Evolutionary conservation across 2,797 vertebrate genomes (phyloP).

Genomic region (Cuniculus paca): DNA sequence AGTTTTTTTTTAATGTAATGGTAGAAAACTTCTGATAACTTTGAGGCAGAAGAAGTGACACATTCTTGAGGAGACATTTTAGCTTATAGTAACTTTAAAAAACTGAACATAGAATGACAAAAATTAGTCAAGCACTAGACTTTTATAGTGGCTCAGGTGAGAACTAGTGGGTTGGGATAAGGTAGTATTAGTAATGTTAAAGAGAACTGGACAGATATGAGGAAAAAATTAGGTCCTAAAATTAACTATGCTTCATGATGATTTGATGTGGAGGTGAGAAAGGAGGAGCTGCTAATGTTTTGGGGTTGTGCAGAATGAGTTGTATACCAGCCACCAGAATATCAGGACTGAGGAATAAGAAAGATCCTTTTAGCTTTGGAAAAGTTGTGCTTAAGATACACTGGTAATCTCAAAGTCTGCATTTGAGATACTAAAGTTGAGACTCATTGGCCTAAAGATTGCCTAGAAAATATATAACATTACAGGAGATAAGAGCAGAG

Average conservation of each 20-base stretch:
- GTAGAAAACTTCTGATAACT: neutral
- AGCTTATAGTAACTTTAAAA: neutral
- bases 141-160: neutral
- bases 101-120: neutral
- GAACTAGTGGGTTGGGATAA: neutral
- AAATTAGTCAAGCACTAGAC: neutral
- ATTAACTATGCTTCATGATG: neutral
- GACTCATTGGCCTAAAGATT: neutral
- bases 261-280: neutral
- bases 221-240: neutral
- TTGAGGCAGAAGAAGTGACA: neutral
- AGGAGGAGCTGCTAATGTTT: neutral
- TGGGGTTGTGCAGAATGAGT: neutral
- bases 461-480: neutral
- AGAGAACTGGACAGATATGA: neutral
- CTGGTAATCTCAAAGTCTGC: neutral
- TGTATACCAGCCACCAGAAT: neutral
- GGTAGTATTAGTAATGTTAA: neutral
- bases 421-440: conserved; percentile 16
- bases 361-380: neutral
- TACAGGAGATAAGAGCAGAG: neutral
- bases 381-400: neutral
- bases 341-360: neutral
- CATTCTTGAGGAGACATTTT: neutral
- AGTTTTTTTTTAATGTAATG: conserved; percentile 40